Evolutionary conservation across 2,113 vertebrate genomes (phyloP).

Genomic region (Gambusia affinis): DNA sequence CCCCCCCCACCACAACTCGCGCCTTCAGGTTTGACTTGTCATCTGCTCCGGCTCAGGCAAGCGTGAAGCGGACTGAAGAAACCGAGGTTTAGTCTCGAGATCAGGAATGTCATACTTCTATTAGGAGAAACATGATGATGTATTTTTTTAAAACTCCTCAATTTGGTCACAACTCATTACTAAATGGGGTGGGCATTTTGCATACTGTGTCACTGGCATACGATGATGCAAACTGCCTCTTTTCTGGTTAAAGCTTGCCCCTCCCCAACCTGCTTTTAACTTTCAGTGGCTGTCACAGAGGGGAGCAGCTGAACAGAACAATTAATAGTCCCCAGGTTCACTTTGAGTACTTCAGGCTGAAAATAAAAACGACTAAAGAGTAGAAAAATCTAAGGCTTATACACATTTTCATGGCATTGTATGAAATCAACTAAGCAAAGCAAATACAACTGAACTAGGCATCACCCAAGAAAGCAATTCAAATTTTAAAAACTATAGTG

Average conservation of each 20-base stretch:
- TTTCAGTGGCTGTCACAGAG: conserved; percentile 18
- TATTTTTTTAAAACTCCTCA: conserved; percentile 38
- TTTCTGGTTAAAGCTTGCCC: conserved; percentile 14
- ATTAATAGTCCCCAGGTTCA: conserved; percentile 11
- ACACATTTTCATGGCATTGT: too few relatives aligned
- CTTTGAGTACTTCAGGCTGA: conserved; percentile 1
- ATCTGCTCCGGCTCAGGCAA: conserved; percentile 75
- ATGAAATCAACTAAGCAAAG: too few relatives aligned
- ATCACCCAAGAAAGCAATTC: neutral
- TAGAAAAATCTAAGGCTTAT: too few relatives aligned
- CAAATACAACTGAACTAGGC: too few relatives aligned
- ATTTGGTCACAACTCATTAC: conserved; percentile 23
- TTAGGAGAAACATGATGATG: conserved; percentile 49
- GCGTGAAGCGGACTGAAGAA: conserved; percentile 65
- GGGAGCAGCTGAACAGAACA: conserved; percentile 12
- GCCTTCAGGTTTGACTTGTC: conserved; percentile 66
- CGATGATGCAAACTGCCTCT: conserved; percentile 37
- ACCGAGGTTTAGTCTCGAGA: conserved; percentile 59
- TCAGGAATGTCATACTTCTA: conserved; percentile 54
- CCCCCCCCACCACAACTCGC: conserved; percentile 5
- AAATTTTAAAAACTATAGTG: neutral
- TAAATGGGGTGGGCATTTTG: conserved; percentile 30
- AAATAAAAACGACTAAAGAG: neutral
- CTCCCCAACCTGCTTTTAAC: conserved; percentile 24
- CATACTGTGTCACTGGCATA: neutral